phyloP scores from a whole-genome alignment of 2,888 invertebrate species.

The Dendrolimus houi region DNA sequence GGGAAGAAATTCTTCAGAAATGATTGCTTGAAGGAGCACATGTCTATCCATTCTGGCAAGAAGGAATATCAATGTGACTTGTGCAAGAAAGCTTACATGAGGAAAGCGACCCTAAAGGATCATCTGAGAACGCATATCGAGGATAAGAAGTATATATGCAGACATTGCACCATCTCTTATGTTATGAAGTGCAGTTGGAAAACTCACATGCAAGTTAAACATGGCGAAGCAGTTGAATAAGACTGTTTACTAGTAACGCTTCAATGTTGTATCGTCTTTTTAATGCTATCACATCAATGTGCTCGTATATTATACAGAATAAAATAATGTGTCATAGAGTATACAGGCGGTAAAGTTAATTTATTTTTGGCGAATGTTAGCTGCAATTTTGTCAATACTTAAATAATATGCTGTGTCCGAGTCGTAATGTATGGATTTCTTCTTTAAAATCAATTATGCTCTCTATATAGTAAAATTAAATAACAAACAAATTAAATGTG shows the following conservation, averaged over 20 bases:
- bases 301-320: too few species aligned
- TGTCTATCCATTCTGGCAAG: constrained; percentile 48
- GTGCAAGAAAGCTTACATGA: constrained; percentile 37
- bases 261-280: too few species aligned
- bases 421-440: too few species aligned
- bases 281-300: too few species aligned
- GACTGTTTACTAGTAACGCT: not conserved
- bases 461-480: too few species aligned
- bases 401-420: too few species aligned
- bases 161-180: constrained; percentile 19
- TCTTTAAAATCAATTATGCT: too few species aligned
- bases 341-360: too few species aligned
- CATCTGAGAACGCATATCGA: constrained; percentile 40
- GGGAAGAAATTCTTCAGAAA: constrained; percentile 19
- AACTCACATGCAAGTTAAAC: constrained; percentile 31
- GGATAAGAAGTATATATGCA: constrained; percentile 24
- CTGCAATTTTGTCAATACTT: too few species aligned
- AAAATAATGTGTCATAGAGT: too few species aligned
- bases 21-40: constrained; percentile 38
- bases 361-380: too few species aligned
- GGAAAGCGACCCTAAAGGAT: constrained; percentile 35
- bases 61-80: constrained; percentile 49
- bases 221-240: constrained; percentile 15
- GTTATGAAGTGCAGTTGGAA: constrained; percentile 28
- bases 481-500: too few species aligned